Conservation (phyloP, 2,113 vertebrate genomes). For the Plecturocebus donacophilus region DNA sequence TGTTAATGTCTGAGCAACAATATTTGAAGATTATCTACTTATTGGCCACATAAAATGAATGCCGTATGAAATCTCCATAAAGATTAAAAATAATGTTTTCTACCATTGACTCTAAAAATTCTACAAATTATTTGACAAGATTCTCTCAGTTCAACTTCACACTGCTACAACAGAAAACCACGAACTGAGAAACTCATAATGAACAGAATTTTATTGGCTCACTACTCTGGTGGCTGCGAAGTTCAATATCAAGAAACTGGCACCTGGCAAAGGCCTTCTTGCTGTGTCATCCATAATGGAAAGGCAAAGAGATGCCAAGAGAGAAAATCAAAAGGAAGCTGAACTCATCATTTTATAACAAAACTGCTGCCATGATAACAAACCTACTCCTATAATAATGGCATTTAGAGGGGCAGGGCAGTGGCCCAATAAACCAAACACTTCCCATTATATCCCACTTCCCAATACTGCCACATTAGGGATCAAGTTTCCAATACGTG, state of each 20-base stretch:
- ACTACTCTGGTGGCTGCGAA: neutral
- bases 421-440: neutral
- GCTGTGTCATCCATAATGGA: neutral
- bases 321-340: neutral
- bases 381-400: neutral
- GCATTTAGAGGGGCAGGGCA: neutral
- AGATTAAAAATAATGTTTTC: neutral
- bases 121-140: neutral
- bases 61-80: neutral
- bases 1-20: neutral
- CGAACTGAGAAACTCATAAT: neutral
- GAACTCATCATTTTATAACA: neutral
- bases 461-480: neutral
- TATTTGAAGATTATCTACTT: neutral
- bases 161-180: neutral
- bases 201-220: neutral
- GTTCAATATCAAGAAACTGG: neutral
- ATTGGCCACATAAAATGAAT: neutral
- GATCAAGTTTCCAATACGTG: neutral
- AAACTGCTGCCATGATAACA: neutral
- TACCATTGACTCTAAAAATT: neutral
- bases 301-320: neutral
- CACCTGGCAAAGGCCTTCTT: neutral
- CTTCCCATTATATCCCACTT: neutral
- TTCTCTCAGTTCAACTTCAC: neutral